These are phyloP conservation scores for Spondyliosoma cantharus DNA, from an alignment of 2,797 vertebrate species.

Conservation along the genomic window DNA sequence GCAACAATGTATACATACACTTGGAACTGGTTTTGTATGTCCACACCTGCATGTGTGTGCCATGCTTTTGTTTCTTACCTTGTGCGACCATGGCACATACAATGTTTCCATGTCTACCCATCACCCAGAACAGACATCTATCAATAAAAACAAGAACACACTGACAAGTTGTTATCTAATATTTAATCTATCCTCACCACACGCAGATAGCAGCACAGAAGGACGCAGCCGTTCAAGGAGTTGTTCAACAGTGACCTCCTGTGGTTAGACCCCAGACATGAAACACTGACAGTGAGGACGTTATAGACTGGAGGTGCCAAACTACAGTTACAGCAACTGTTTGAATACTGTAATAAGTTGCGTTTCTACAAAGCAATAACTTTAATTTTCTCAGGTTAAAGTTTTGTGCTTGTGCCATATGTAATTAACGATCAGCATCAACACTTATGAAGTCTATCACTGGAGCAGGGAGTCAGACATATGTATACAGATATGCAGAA, in stretches of 20 bases:
- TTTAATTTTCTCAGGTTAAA: neutral
- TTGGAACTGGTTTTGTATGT: neutral
- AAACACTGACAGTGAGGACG: neutral
- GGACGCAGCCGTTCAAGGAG: conserved; percentile 1
- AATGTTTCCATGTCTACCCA: neutral
- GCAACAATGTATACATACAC: neutral
- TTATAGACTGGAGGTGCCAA: neutral
- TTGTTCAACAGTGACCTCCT: conserved; percentile 46
- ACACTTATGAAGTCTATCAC: neutral
- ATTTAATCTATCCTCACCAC: neutral
- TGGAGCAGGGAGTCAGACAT: conserved; percentile 2
- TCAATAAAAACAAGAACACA: neutral
- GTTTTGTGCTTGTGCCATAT: neutral
- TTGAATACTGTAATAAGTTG: neutral
- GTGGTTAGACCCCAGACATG: conserved; percentile 19
- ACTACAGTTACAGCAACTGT: neutral
- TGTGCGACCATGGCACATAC: neutral
- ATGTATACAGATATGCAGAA: neutral
- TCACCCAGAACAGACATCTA: neutral
- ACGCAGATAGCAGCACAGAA: neutral
- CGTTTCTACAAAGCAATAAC: neutral
- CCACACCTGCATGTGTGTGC: neutral
- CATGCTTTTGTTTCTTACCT: neutral
- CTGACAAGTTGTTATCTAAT: neutral
- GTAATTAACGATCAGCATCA: neutral